Base-by-base conservation (phyloP, 2,113 vertebrate genomes). In the Phyllopteryx taeniolatus region DNA sequence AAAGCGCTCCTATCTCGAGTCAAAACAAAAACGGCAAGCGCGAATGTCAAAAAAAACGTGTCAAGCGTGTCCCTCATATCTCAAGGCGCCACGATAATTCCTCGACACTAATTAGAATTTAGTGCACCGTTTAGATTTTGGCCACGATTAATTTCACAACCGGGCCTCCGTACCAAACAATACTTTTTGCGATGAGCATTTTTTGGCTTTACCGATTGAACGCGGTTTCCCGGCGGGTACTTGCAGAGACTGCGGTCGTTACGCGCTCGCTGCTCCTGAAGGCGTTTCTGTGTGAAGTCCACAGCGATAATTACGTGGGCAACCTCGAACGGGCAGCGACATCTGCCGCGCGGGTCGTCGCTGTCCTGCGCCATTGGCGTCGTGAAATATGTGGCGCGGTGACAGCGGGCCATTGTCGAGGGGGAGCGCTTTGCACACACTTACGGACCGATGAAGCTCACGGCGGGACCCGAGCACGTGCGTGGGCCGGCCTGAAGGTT, bases 281-380 rank as follows among this genome's bases (percentile, higher is more conserved):
- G 8, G 43, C 79, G 62, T 20, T 0, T 15, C 42, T 42, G 67
- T 69, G 82, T 83, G 68, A 88, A 79, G 86, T 92, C 87, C 75
- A 87, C 89, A 83, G 77, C 71, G 70, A 84, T 91, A 90, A 92
- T 92, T 89, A 89, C 51, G 17, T 46, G 67, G 75, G 83, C 76
- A 87, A 87, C 74, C 83, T 86, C 79, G 79, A 67, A 84, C 70
- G 67, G 77, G 73, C 79, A 76, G 46, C 66, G 66, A 79, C 86
- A 85, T 86, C 88, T 86, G 86, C 76, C 70, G 44, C 53, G 2
- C 74, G 51, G 72, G 73, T 54, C 33, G 62, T 70, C 33, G 68
- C 73, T 72, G 74, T 83, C 81, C 78, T 47, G 75, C 70, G 78
- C 82, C 84, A 90, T 90, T 84, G 78, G 13, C 33, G 73, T 64